A percentile compares a stretch with the other conserved stretches of the same genome.
phyloP scores from a whole-genome alignment of 2,888 invertebrate species.

The Eupsilia transversa region DNA sequence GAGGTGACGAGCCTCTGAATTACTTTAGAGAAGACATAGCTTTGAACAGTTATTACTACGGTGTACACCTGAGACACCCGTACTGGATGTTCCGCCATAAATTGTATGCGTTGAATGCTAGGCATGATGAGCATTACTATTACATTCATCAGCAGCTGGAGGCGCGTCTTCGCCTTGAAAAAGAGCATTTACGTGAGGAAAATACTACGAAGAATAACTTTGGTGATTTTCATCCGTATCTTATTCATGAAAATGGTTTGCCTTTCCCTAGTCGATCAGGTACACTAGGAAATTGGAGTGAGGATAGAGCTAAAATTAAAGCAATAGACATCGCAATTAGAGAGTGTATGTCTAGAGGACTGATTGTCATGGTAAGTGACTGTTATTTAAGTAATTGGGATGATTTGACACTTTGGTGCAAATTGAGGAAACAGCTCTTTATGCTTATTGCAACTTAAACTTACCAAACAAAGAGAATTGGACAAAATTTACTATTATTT shows the following conservation, averaged over 20 bases:
- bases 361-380: constrained; percentile 83
- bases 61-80: constrained; percentile 89
- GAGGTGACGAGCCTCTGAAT: constrained; percentile 88
- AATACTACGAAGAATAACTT: constrained; percentile 65
- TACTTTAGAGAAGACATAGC: constrained; percentile 92
- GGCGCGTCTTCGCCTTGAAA: constrained; percentile 82
- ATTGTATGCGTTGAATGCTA: constrained; percentile 78
- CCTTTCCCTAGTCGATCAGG: constrained; percentile 81
- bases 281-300: constrained; percentile 72
- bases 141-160: constrained; percentile 82
- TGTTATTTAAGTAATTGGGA: not conserved
- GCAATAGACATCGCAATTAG: constrained; percentile 82
- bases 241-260: constrained; percentile 84
- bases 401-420: not conserved
- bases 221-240: constrained; percentile 78
- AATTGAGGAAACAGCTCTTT: not conserved
- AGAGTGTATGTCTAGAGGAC: constrained; percentile 82
- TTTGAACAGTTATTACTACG: constrained; percentile 91
- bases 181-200: constrained; percentile 73
- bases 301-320: constrained; percentile 78
- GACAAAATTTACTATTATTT: not conserved
- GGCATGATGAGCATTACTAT: constrained; percentile 84
- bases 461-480: not conserved
- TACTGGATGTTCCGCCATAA: constrained; percentile 91
- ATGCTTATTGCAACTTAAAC: not conserved